A percentile compares a stretch with the other conserved stretches of the same genome.
These are phyloP conservation scores for Monochamus alternatus DNA, from an alignment of 2,888 invertebrate genomes.

Conservation along the genomic window DNA sequence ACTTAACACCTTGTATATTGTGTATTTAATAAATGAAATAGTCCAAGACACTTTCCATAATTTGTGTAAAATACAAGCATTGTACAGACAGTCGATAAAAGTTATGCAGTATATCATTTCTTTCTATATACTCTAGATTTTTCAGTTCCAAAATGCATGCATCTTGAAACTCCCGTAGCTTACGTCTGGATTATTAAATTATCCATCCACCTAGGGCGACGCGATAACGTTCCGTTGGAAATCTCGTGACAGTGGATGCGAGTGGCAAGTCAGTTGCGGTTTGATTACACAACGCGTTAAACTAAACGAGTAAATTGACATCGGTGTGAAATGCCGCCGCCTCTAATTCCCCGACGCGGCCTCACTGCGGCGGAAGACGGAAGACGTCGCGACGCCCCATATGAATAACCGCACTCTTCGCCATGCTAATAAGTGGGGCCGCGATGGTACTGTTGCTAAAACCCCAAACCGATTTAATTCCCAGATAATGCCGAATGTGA, in stretches of 20 bases:
- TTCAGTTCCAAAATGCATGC: too few relatives aligned
- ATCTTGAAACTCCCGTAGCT: neutral
- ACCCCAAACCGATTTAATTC: slow-evolving; percentile 45
- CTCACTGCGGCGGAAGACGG: slow-evolving; percentile 46
- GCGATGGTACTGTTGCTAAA: slow-evolving; percentile 36
- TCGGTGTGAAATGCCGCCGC: slow-evolving; percentile 47
- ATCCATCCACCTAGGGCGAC: slow-evolving; percentile 30
- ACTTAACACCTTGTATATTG: too few relatives aligned
- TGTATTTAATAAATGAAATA: too few relatives aligned
- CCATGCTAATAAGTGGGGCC: slow-evolving; percentile 44
- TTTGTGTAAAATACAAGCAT: too few relatives aligned
- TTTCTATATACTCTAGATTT: too few relatives aligned
- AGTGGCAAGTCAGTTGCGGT: slow-evolving; percentile 49
- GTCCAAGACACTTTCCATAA: too few relatives aligned
- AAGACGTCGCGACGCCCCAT: slow-evolving; percentile 46
- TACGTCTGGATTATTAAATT: slow-evolving; percentile 31
- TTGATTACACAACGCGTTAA: slow-evolving; percentile 56
- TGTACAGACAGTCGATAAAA: too few relatives aligned
- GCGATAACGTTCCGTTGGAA: slow-evolving; percentile 32
- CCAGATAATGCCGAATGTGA: slow-evolving; percentile 45
- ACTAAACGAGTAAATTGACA: slow-evolving; percentile 55
- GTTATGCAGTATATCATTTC: too few relatives aligned
- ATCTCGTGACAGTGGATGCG: slow-evolving; percentile 38
- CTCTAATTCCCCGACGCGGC: slow-evolving; percentile 44
- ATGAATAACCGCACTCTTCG: slow-evolving; percentile 45